A percentile compares a stretch with the other conserved stretches of the same genome.
Evolutionary conservation across 1,140 invertebrate species (phyloP).

Genomic region (Drosophila chauvacae): DNA sequence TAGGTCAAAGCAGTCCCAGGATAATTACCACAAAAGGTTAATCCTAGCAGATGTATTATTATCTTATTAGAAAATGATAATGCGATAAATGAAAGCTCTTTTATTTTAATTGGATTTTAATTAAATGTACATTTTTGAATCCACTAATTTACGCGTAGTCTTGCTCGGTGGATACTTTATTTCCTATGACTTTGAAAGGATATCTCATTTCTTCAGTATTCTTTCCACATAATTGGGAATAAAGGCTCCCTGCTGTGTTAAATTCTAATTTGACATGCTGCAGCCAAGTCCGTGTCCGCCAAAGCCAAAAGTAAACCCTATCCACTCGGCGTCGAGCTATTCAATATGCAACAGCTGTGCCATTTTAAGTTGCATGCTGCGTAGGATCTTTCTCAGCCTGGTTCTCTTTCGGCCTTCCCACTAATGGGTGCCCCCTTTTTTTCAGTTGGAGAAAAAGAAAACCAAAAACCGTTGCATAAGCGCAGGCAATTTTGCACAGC

Average conservation of each 20-base stretch:
- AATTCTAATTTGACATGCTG: constrained; percentile 5
- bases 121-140: neutral
- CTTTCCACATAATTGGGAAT: neutral
- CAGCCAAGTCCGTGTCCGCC: neutral
- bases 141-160: neutral
- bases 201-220: neutral
- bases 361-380: constrained; percentile 32
- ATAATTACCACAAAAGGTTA: constrained; percentile 44
- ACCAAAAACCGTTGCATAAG: constrained; percentile 30
- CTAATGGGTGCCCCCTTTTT: constrained; percentile 16
- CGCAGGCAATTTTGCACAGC: constrained; percentile 8
- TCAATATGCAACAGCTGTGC: constrained; percentile 42
- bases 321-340: constrained; percentile 1
- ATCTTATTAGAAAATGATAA: no score
- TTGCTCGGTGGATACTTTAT: neutral
- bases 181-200: neutral
- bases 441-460: neutral
- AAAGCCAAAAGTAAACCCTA: constrained; percentile 7
- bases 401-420: constrained; percentile 21
- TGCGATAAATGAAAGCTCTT: no score
- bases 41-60: no score
- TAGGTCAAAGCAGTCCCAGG: constrained; percentile 4
- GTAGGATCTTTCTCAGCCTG: neutral
- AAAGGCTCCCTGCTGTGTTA: no score
- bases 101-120: no score